These are phyloP conservation scores for Stigmatopora argus DNA, from an alignment of 2,113 vertebrate genomes.

Conservation along the genomic window DNA sequence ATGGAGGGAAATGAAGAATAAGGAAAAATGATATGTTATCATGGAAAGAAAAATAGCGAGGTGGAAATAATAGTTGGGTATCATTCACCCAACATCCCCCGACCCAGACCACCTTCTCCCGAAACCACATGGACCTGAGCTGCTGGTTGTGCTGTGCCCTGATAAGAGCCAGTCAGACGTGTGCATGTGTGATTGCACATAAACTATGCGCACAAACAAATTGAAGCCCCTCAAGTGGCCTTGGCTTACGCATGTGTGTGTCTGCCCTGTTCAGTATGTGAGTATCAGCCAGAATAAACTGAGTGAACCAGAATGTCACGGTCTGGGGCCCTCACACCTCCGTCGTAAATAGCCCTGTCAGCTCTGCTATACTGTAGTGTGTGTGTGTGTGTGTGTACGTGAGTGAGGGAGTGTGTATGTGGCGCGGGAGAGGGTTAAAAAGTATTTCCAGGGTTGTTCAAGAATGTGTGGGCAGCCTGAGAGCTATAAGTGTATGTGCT, in stretches of 20 bases:
- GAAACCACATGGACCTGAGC: slow-evolving; percentile 36
- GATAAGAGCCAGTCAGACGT: slow-evolving; percentile 62
- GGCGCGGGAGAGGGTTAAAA: slow-evolving; percentile 9
- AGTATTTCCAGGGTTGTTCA: slow-evolving; percentile 43
- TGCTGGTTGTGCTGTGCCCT: slow-evolving; percentile 63
- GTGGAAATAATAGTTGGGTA: slow-evolving; percentile 20
- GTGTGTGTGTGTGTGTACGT: slow-evolving; percentile 12
- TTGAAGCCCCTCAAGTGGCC: slow-evolving; percentile 49
- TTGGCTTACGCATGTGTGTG: slow-evolving; percentile 35
- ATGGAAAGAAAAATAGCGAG: slow-evolving; percentile 7
- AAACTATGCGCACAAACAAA: slow-evolving; percentile 28
- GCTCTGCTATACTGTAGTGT: slow-evolving; percentile 32
- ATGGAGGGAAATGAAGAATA: not conserved
- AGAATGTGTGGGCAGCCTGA: slow-evolving; percentile 31
- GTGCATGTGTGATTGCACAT: slow-evolving; percentile 27
- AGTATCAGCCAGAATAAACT: slow-evolving; percentile 54
- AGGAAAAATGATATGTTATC: slow-evolving; percentile 17
- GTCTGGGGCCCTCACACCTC: slow-evolving; percentile 57
- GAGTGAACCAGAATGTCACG: slow-evolving; percentile 59
- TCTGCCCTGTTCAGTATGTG: slow-evolving; percentile 46
- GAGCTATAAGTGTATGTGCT: slow-evolving; percentile 21
- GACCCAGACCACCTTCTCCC: slow-evolving; percentile 19
- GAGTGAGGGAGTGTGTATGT: not conserved
- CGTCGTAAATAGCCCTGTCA: slow-evolving; percentile 58
- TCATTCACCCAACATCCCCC: slow-evolving; percentile 25